Conservation (phyloP, 2,888 invertebrate species). For the Dasypogon diadema region DNA sequence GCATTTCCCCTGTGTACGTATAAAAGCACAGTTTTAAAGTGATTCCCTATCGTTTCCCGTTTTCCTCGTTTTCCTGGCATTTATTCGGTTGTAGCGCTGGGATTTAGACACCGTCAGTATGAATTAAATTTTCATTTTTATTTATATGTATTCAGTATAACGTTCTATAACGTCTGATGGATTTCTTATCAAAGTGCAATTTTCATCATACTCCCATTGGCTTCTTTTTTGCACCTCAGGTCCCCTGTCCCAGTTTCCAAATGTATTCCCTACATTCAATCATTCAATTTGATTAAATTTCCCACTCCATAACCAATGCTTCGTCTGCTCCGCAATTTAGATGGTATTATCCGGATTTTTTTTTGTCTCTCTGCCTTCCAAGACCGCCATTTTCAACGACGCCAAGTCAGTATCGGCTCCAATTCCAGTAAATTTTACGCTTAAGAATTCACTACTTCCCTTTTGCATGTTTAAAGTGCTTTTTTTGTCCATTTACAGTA, state of each 20-base stretch:
- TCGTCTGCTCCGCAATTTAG: constrained; percentile 3
- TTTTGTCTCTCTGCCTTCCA: neutral
- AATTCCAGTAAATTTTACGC: neutral
- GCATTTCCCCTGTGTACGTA: constrained; percentile 2
- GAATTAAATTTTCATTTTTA: neutral
- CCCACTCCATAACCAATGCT: neutral
- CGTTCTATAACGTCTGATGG: neutral
- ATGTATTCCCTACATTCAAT: constrained; percentile 23
- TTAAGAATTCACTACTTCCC: constrained; percentile 1
- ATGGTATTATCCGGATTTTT: constrained; percentile 6
- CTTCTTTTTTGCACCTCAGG: neutral
- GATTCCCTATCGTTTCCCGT: neutral
- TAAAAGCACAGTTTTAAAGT: neutral
- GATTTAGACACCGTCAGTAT: neutral
- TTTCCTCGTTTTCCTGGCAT: constrained; percentile 9
- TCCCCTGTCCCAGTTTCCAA: neutral
- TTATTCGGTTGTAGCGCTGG: neutral
- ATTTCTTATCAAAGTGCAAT: constrained; percentile 52
- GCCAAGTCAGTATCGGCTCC: neutral
- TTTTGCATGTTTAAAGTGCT: constrained; percentile 19
- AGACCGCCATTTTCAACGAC: neutral
- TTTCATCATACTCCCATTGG: neutral
- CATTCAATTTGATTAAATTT: constrained; percentile 27
- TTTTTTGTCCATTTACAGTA: constrained; percentile 77
- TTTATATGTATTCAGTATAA: neutral